A percentile compares a stretch with the other conserved stretches of the same genome.
Evolutionary conservation across 2,888 invertebrate genomes (phyloP).

Genomic region (Drosophila tanythrix): DNA sequence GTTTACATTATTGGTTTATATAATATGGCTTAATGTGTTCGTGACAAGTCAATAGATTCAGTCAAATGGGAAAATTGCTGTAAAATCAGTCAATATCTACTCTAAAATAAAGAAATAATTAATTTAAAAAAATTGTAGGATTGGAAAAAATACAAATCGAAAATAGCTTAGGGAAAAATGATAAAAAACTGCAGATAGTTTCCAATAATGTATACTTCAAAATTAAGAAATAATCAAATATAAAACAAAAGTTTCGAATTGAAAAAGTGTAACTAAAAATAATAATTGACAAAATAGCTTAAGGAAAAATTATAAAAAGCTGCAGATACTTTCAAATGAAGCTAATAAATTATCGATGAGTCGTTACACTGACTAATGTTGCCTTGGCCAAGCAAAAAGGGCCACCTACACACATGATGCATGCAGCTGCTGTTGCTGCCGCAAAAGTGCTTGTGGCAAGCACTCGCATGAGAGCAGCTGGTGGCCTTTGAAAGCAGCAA

Average conservation of each 20-base stretch:
- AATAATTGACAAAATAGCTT: background rate
- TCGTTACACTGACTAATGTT: background rate
- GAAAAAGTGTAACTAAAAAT: background rate
- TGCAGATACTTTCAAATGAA: background rate
- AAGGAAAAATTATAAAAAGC: background rate
- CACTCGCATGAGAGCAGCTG: slow-evolving; percentile 54
- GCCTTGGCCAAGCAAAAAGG: background rate
- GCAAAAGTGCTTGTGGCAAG: slow-evolving; percentile 6
- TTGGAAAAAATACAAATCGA: no score
- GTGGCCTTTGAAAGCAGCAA: slow-evolving; percentile 51
- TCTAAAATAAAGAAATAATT: no score
- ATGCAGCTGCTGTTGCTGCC: slow-evolving; percentile 14
- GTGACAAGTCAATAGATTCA: background rate
- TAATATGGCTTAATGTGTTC: background rate
- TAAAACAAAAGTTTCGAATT: no score
- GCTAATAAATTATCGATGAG: background rate
- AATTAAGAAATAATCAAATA: background rate
- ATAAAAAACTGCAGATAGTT: no score
- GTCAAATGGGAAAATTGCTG: background rate
- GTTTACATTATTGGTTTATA: no score
- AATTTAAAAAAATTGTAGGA: no score
- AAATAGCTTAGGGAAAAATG: no score
- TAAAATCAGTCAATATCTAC: no score
- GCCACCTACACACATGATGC: slow-evolving; percentile 20
- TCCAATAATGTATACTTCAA: background rate